Conservation (phyloP, 2,888 invertebrate genomes). For the Stramonita haemastoma region DNA sequence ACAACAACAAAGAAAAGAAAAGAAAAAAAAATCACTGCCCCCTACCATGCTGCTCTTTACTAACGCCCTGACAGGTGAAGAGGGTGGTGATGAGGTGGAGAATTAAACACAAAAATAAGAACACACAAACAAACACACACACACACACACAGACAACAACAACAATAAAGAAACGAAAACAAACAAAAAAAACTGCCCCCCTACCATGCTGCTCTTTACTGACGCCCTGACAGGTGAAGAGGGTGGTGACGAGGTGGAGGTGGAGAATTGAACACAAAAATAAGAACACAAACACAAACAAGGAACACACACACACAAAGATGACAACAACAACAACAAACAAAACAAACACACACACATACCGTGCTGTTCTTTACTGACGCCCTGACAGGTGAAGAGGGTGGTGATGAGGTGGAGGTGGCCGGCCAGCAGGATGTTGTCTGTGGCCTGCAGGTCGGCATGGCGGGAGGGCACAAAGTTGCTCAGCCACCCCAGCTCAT, state of each 20-base stretch:
- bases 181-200: conserved; percentile 48
- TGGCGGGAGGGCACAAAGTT: conserved; percentile 77
- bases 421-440: conserved; percentile 78
- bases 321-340: neutral
- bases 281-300: no score
- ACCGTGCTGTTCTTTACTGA: conserved; percentile 75
- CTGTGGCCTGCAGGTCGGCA: conserved; percentile 71
- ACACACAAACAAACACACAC: no score
- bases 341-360: conserved; percentile 60
- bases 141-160: no score
- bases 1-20: no score
- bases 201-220: conserved; percentile 76
- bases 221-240: conserved; percentile 77
- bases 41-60: conserved; percentile 75
- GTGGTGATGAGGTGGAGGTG: conserved; percentile 61
- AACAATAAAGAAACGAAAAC: neutral
- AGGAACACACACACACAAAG: no score
- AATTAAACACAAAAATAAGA: no score
- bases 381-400: conserved; percentile 78
- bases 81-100: conserved; percentile 17
- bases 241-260: conserved; percentile 2
- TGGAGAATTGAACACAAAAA: no score
- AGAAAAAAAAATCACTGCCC: no score
- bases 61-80: conserved; percentile 77
- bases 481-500: conserved; percentile 78